Base-by-base conservation (phyloP, 2,797 vertebrate genomes). In the Morus bassanus region DNA sequence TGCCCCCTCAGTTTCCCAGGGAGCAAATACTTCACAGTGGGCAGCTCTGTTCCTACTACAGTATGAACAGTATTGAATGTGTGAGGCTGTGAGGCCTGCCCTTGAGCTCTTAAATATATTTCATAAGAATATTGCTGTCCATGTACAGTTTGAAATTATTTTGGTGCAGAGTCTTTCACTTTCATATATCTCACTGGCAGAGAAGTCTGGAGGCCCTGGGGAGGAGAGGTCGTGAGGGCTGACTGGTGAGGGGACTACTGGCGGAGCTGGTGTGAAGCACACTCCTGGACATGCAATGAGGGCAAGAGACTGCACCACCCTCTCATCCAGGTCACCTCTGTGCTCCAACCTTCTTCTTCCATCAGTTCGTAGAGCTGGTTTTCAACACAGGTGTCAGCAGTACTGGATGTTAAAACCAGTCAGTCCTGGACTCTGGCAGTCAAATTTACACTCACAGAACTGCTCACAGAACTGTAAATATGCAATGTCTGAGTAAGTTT, bases 391-490 rank as follows among this genome's bases (percentile, higher is more conserved):
- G 11, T 59, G 31, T 48, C 13, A 7, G 35, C 23, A 15, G 39
- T 9, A 11, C 7, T 70, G 37, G 2, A 30, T 70, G 10, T 19
- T 43, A 45, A 70, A 94, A 33, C 15, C 45, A 65, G 22, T 15
- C 46, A 48, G 18, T 33, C 17, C 57, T 48, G 41, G 30, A 35
- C 50, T 51, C 35, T 51, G 45, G 43, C 64, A 85, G 75, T 2
- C 10, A 43, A 18, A 25, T 33, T 53, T 30, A 9, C 0, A 0
- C 56, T 60, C 9, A 9, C 6, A 25, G 5, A 85, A 31, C 28
- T 74, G 46, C 56, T 60, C 9, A 9, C 6, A 25, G 5, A 85
- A 31, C 28, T 74, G 46, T 33, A 13, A 67, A 43, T 46, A 28
- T 10, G 14, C 31, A 16, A 3, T 4, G 11, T 31, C 53, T 72